Conservation (phyloP, 1,140 invertebrate species). For the Drosophila pandora region DNA sequence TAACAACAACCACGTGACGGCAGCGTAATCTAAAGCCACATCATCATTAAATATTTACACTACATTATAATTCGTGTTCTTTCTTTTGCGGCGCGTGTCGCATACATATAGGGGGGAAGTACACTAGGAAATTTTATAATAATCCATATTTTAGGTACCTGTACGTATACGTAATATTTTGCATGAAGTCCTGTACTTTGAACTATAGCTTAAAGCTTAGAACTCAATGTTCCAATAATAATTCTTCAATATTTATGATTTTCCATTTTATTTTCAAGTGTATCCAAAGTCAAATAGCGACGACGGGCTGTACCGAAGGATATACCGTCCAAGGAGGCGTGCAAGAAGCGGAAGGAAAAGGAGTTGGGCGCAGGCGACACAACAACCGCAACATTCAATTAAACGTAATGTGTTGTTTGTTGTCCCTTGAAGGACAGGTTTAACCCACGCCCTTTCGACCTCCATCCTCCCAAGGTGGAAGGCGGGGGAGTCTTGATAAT, state of each 20-base stretch:
- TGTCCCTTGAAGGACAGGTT: slow-evolving; percentile 55
- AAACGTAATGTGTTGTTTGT: slow-evolving; percentile 81
- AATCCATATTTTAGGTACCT: neutral
- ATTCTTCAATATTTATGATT: neutral
- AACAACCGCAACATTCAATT: slow-evolving; percentile 80
- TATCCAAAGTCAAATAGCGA: slow-evolving; percentile 4
- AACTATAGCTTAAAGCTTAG: too few species aligned
- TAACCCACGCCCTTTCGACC: neutral
- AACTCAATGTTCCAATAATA: too few species aligned
- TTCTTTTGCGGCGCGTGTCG: slow-evolving; percentile 47
- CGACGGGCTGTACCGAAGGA: neutral
- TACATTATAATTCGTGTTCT: slow-evolving; percentile 76
- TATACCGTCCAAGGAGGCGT: slow-evolving; percentile 4
- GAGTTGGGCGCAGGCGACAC: slow-evolving; percentile 41
- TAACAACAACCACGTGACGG: slow-evolving; percentile 74
- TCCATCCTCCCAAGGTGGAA: slow-evolving; percentile 6
- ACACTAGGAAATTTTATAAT: neutral
- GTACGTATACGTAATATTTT: neutral
- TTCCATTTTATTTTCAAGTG: slow-evolving; percentile 10
- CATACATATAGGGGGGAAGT: slow-evolving; percentile 16
- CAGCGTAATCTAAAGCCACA: slow-evolving; percentile 74
- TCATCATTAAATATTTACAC: slow-evolving; percentile 82
- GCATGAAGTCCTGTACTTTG: too few species aligned
- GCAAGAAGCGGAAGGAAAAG: slow-evolving; percentile 21
- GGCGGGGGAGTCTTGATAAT: slow-evolving; percentile 55